These are phyloP conservation scores for Cryptoblepharus egeriae DNA, from an alignment of 2,797 vertebrate genomes.

Conservation along the genomic window DNA sequence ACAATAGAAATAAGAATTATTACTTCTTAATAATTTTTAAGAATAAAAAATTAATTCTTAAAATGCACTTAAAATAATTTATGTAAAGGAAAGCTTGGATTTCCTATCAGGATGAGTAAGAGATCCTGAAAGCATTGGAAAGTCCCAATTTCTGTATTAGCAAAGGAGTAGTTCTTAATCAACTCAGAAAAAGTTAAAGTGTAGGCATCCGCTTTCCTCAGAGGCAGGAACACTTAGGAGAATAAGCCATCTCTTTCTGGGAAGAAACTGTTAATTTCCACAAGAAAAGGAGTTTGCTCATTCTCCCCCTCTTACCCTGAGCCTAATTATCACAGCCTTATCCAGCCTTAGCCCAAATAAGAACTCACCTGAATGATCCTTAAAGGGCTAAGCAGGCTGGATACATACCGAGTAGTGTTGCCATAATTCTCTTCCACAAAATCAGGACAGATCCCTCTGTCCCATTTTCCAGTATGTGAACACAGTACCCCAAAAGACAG, in stretches of 20 bases:
- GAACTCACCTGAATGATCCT: not conserved
- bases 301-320: too few relatives aligned
- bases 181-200: not conserved
- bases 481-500: too few relatives aligned
- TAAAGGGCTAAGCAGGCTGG: not conserved
- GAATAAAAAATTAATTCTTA: too few relatives aligned
- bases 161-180: too few relatives aligned
- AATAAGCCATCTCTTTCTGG: not conserved
- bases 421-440: too few relatives aligned
- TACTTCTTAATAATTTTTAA: too few relatives aligned
- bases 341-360: not conserved
- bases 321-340: too few relatives aligned
- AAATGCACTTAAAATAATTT: too few relatives aligned
- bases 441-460: too few relatives aligned
- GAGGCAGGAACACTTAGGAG: not conserved
- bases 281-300: not conserved
- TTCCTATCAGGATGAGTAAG: not conserved
- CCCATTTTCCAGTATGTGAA: too few relatives aligned
- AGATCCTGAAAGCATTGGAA: not conserved
- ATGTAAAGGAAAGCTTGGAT: not conserved
- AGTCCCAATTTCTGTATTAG: not conserved
- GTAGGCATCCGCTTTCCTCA: not conserved
- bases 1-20: too few relatives aligned
- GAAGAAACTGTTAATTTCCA: not conserved
- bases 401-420: too few relatives aligned